Evolutionary conservation across 2,797 vertebrate species (phyloP), one percentile per base, ranked within the genome.

Genomic region (Myripristis jacobus): DNA sequence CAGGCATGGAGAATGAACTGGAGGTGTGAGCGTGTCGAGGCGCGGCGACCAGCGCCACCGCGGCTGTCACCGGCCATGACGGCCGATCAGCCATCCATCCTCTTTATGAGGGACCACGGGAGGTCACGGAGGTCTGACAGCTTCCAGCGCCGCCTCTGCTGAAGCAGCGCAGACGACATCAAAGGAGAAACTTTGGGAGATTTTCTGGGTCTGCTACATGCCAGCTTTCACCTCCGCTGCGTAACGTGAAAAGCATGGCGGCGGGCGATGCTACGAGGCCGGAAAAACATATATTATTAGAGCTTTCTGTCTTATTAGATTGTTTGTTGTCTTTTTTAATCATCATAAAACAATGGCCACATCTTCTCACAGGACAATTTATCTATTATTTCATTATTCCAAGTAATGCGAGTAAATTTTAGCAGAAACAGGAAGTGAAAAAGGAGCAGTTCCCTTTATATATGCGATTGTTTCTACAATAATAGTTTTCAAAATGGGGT

Each of bases 381-480:
- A 21, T 19, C 19, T 68, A 21, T 63, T 34, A 54, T 70, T 76
- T 55, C 24, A 63, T 62, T 53, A 22, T 19, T 51, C 66, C 65
- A 66, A 53, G 71, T 55, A 41, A 63, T n/a, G 50, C 41, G 11
- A 60, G n/a, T 22, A 5, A 15, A 19, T 67, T 52, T 8, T 46
- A n/a, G 24, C 25, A 52, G 38, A 18, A 58, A 36, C 34, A 36
- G 9, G 34, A 63, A 56, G 48, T 60, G 41, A 43, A 58, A 58
- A 51, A 38, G 4, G 50, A 67, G 56, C 48, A 54, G 44, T 47
- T 41, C 1, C 7, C 48, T 46, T 63, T 2, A 22, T 27, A 68
- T 62, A 73, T 66, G 4, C 53, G 11, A n/a, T n/a, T 50, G 44
- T 58, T 47, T 34, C 38, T 10, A 27, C 8, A 47, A 21, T 2